Conservation (phyloP, 2,888 invertebrate species). For the Microchrysa polita region DNA sequence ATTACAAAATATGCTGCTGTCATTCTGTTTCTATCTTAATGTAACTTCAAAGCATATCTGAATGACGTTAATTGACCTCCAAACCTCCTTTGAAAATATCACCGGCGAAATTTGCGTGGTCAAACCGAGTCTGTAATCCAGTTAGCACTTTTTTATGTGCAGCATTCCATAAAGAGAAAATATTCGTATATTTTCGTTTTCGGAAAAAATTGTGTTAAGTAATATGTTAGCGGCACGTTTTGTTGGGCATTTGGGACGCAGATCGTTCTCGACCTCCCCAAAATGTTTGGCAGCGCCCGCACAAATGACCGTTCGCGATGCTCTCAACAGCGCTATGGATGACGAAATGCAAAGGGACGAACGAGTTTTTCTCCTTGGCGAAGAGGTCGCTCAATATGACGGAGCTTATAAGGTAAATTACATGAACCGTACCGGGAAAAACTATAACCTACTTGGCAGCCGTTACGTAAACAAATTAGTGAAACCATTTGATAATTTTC, state of each 20-base stretch:
- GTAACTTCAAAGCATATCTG: no score
- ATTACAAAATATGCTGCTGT: no score
- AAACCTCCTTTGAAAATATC: slow-evolving; percentile 40
- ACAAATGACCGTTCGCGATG: slow-evolving; percentile 95
- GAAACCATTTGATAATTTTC: no score
- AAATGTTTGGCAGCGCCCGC: slow-evolving; percentile 64
- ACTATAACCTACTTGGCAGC: no score
- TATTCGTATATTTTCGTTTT: neutral
- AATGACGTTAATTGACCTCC: slow-evolving; percentile 41
- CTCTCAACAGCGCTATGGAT: slow-evolving; percentile 93
- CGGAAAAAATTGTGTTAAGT: no score
- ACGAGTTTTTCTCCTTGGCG: slow-evolving; percentile 89
- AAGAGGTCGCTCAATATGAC: slow-evolving; percentile 99
- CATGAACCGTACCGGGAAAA: no score
- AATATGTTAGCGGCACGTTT: slow-evolving; percentile 21
- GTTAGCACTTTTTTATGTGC: no score
- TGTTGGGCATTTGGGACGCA: neutral
- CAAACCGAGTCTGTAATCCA: no score
- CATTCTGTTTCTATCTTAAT: no score
- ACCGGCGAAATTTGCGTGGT: slow-evolving; percentile 17
- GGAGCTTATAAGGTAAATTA: slow-evolving; percentile 92
- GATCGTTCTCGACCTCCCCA: slow-evolving; percentile 67
- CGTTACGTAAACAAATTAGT: no score
- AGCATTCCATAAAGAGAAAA: no score
- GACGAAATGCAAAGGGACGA: slow-evolving; percentile 97